phyloP scores from a whole-genome alignment of 2,888 invertebrate species.

The Lycophotia porphyrea region DNA sequence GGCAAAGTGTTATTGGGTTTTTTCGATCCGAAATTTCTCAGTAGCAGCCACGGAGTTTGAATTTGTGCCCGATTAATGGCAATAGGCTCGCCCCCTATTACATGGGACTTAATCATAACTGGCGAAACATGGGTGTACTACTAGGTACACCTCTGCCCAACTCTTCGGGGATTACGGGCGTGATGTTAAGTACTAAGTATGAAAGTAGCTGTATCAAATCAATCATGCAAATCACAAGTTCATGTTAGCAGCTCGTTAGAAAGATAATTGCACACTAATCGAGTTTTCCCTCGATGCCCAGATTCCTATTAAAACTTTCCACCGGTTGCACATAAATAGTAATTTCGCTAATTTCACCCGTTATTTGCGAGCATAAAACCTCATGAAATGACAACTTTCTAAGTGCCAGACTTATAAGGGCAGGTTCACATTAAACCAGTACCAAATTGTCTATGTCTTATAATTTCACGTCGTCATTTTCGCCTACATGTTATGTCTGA shows the following conservation, averaged over 20 bases:
- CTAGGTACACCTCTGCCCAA: no score
- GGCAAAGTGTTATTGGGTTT: no score
- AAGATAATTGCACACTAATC: slow-evolving; percentile 47
- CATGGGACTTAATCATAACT: no score
- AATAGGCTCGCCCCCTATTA: no score
- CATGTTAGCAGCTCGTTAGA: slow-evolving; percentile 35
- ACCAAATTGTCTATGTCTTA: slow-evolving; percentile 19
- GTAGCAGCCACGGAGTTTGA: no score
- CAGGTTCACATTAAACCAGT: slow-evolving; percentile 21
- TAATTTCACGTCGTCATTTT: slow-evolving; percentile 20
- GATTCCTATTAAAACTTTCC: slow-evolving; percentile 55
- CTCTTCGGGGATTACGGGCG: no score
- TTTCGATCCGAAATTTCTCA: no score
- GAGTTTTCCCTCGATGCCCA: slow-evolving; percentile 45
- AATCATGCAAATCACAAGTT: slow-evolving; percentile 22
- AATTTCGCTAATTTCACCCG: slow-evolving; percentile 12
- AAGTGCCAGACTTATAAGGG: slow-evolving; percentile 23
- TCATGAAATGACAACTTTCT: slow-evolving; percentile 43
- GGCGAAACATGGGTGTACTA: no score
- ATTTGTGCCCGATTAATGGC: no score
- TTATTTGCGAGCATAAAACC: slow-evolving; percentile 21
- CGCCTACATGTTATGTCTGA: slow-evolving; percentile 34
- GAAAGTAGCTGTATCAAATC: slow-evolving; percentile 8
- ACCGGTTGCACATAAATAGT: slow-evolving; percentile 17
- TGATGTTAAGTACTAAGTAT: background rate